Conservation (phyloP, 2,113 vertebrate genomes). For the Entelurus aequoreus region DNA sequence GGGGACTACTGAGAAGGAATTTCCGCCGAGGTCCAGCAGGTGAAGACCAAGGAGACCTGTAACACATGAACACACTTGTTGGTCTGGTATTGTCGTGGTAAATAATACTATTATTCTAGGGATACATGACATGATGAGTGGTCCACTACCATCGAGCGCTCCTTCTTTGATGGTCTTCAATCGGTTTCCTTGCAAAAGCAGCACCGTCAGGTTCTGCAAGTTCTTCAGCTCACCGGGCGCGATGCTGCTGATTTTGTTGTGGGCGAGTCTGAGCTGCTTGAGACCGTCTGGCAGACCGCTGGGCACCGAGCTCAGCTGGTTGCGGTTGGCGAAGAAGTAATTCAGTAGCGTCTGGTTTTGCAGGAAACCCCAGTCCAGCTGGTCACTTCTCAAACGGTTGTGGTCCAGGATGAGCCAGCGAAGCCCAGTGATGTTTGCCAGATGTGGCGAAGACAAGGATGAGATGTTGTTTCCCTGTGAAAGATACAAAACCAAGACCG, state of each 20-base stretch:
- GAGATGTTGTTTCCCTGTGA: conserved; percentile 67
- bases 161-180: conserved; percentile 56
- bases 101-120: too few relatives aligned
- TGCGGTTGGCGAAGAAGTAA: conserved; percentile 71
- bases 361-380: conserved; percentile 37
- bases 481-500: background rate
- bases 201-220: conserved; percentile 60
- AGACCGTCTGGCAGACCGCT: conserved; percentile 58
- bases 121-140: too few relatives aligned
- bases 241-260: conserved; percentile 69
- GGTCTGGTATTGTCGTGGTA: background rate
- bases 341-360: conserved; percentile 58
- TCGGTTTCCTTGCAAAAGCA: conserved; percentile 73
- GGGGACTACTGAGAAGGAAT: conserved; percentile 62
- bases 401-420: conserved; percentile 73
- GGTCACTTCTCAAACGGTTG: conserved; percentile 61
- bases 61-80: background rate
- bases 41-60: conserved; percentile 60
- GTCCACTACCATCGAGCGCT: conserved; percentile 56
- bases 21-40: conserved; percentile 67
- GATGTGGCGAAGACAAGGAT: conserved; percentile 34
- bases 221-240: conserved; percentile 44
- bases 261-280: conserved; percentile 67
- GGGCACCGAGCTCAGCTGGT: conserved; percentile 64
- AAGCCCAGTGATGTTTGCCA: conserved; percentile 60